Evolutionary conservation across 2,113 vertebrate species (phyloP).

Genomic region (Isichthys henryi): DNA sequence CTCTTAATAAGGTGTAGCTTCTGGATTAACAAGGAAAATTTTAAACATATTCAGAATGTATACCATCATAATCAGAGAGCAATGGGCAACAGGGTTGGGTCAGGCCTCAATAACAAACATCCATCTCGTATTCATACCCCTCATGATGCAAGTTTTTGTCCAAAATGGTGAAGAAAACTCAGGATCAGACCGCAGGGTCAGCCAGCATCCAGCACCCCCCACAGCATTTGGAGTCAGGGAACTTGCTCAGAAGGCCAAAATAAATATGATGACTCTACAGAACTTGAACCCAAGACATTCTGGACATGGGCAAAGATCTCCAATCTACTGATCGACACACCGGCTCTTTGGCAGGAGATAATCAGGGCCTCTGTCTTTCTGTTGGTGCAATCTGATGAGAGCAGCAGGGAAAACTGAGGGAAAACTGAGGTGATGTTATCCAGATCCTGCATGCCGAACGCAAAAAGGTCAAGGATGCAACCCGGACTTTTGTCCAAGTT

Average conservation of each 20-base stretch:
- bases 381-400: not conserved
- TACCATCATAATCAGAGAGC: no score
- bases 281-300: not conserved
- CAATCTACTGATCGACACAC: not conserved
- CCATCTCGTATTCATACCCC: no score
- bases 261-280: not conserved
- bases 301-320: not conserved
- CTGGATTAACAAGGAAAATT: no score
- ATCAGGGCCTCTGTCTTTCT: not conserved
- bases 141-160: not conserved
- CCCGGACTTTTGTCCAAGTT: not conserved
- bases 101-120: no score
- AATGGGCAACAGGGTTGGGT: no score
- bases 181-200: not conserved
- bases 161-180: not conserved
- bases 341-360: not conserved
- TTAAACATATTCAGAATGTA: no score
- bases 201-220: not conserved
- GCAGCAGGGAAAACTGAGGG: not conserved
- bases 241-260: not conserved
- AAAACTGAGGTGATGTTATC: not conserved
- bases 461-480: not conserved
- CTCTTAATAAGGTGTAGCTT: no score
- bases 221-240: not conserved
- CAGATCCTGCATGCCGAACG: not conserved